A percentile compares a stretch with the other conserved stretches of the same genome.
Conservation (phyloP, 2,888 invertebrate genomes). For the Saturnia japonica region DNA sequence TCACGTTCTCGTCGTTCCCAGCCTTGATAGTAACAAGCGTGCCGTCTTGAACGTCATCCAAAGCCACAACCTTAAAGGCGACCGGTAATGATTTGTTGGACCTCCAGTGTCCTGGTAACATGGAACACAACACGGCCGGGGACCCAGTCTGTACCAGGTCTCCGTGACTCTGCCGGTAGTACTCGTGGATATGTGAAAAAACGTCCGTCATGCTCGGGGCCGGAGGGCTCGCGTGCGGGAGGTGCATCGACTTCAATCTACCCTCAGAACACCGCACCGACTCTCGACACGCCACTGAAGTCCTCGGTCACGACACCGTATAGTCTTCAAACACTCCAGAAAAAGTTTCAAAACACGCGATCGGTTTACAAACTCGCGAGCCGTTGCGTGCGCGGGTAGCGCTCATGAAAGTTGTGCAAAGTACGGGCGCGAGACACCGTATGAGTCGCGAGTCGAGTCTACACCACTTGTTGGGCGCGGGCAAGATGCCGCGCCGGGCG, state of each 20-base stretch:
- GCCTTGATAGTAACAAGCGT: constrained; percentile 96
- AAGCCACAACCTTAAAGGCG: constrained; percentile 96
- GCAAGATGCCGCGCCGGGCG: constrained; percentile 69
- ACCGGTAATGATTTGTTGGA: constrained; percentile 98
- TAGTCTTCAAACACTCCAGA: constrained; percentile 58
- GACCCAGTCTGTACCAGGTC: constrained; percentile 96
- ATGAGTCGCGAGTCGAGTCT: constrained; percentile 61
- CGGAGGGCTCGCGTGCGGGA: constrained; percentile 82
- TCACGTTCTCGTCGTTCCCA: constrained; percentile 98
- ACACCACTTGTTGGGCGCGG: constrained; percentile 78
- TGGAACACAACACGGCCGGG: constrained; percentile 96
- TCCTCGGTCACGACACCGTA: constrained; percentile 63
- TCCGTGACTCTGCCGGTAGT: constrained; percentile 94
- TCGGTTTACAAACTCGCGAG: constrained; percentile 49
- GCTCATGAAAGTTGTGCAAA: constrained; percentile 70
- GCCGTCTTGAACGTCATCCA: constrained; percentile 97
- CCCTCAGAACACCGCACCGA: constrained; percentile 58
- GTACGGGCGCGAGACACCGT: constrained; percentile 73
- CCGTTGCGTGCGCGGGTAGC: constrained; percentile 65
- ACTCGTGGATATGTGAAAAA: constrained; percentile 88
- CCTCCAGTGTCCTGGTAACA: constrained; percentile 97
- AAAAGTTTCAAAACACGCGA: constrained; percentile 70
- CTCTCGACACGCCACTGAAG: constrained; percentile 71
- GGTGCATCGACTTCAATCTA: constrained; percentile 84
- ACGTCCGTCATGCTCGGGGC: constrained; percentile 87